Evolutionary conservation across 1,140 invertebrate genomes (phyloP), one percentile per base, ranked within the genome.

Genomic region (Trachymyrmex cornetzi): DNA sequence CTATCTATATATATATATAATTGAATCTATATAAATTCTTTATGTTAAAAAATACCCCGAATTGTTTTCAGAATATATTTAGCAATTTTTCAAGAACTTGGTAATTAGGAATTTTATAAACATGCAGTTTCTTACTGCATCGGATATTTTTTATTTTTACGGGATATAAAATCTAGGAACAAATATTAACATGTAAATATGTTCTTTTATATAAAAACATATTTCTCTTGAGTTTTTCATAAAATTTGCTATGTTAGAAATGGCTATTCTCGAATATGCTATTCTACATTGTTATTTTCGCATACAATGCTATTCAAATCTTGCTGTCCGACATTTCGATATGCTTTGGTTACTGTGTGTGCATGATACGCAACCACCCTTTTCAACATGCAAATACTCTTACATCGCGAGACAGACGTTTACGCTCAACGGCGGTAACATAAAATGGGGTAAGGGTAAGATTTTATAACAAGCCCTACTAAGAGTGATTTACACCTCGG

Each of bases 401-500:
- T 55, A 44, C 48, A 50, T 74, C 61, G 48, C 44, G 53, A 64
- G 77, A 91, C 59, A 77, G 90, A 90, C 88, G 53, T 92, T 92
- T 90, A 91, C 86, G 82, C 19, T 75, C 38, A 53, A 48, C 61
- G 64, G 81, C 69, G 77, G 57, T 81, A 86, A 77, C 71, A 75
- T 71, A 75, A 77, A 88, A 66, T 64, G 57, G 77, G 48, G 80
- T 59, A 88, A 72, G 55, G 82, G 85, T 87, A 90, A 90, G 89
- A 91, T 92, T 92, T 92, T 89, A 92, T 86, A 88, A 87, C 92
- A 55, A 77, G 53, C 77, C 57, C 24, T 72, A 63, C 55, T 63
- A 67, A 88, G 72, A 90, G 88, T 93, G 93, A 94, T 94, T 94
- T 94, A 94, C 89, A 90, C 77, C 71, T 92, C 85, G 87, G 86